phyloP scores from a whole-genome alignment of 2,888 invertebrate species.

The Terebella lapidaria region DNA sequence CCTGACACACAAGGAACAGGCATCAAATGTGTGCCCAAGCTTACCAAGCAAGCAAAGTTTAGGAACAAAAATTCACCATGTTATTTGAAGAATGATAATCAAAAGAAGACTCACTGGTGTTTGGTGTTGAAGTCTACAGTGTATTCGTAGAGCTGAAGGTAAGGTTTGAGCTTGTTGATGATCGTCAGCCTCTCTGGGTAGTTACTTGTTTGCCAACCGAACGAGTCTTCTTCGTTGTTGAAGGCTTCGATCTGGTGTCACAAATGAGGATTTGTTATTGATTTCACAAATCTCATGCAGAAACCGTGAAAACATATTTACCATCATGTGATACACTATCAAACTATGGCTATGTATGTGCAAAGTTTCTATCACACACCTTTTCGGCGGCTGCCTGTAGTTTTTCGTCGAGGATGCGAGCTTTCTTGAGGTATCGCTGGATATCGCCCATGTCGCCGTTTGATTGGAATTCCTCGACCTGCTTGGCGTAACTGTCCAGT shows the following conservation, averaged over 20 bases:
- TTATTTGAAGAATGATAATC: constrained; percentile 1
- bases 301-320: background rate
- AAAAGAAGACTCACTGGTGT: constrained; percentile 57
- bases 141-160: constrained; percentile 82
- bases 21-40: background rate
- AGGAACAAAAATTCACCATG: background rate
- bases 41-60: too few species aligned
- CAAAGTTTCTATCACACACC: constrained; percentile 31
- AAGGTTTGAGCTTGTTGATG: constrained; percentile 76
- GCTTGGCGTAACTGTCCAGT: constrained; percentile 70
- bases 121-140: constrained; percentile 79
- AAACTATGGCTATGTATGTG: background rate
- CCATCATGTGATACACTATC: background rate
- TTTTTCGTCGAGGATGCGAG: constrained; percentile 70
- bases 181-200: constrained; percentile 76
- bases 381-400: constrained; percentile 67
- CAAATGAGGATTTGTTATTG: too few species aligned
- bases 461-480: constrained; percentile 78
- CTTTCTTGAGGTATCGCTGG: constrained; percentile 75
- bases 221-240: constrained; percentile 85
- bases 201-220: constrained; percentile 79
- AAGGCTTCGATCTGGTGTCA: constrained; percentile 69
- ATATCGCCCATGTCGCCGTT: constrained; percentile 83
- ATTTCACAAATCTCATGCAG: too few species aligned
- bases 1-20: constrained; percentile 28